Base-by-base conservation (phyloP, 1,140 invertebrate genomes). In the Drosophila arizonae region DNA sequence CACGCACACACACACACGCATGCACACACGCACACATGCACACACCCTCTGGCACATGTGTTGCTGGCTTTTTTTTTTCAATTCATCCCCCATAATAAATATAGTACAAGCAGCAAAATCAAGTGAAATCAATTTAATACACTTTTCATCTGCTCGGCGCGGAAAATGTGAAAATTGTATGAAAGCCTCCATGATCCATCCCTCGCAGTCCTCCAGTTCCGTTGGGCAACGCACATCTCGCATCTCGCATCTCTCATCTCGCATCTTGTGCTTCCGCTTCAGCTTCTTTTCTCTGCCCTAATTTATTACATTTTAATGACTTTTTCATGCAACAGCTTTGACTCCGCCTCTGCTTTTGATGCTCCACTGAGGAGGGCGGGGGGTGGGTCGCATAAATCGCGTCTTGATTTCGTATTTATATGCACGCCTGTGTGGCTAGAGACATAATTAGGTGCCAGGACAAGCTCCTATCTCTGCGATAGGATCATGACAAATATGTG, bases 251-350 rank as follows among this genome's bases (percentile, higher is more conserved):
- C 58, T 60, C 28, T 46, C 50, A 46, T 28, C 56, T 71, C 41
- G 21, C 43, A 46, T 46, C 43, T 15, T 17, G 64, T 55, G 43
- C 72, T 30, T 62, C 45, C 21, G 64, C 43, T 33, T 43, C 30
- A 36, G 60, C 71, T 72, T 79, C 76, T 71, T 75, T 70, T 66
- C 69, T 64, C 46, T 75, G 81, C 81, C 81, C 81, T 85, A 86
- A 86, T 86, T 86, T 86, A 86, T 86, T 86, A 80, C 77, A 78
- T 85, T 86, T 86, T 85, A 86, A 86, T 86, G 81, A 86, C 77
- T 86, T 86, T 86, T 85, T 85, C 81, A 80, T 80, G 63, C 77
- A 85, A 60, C 61, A 66, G 52, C 68, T 55, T 43, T 26, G 51
- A 61, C 41, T 39, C 39, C 52, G 56, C 55, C 57, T 50, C 43